These are phyloP conservation scores for Polydrusus tereticollis DNA, from an alignment of 2,888 invertebrate species.

Conservation along the genomic window DNA sequence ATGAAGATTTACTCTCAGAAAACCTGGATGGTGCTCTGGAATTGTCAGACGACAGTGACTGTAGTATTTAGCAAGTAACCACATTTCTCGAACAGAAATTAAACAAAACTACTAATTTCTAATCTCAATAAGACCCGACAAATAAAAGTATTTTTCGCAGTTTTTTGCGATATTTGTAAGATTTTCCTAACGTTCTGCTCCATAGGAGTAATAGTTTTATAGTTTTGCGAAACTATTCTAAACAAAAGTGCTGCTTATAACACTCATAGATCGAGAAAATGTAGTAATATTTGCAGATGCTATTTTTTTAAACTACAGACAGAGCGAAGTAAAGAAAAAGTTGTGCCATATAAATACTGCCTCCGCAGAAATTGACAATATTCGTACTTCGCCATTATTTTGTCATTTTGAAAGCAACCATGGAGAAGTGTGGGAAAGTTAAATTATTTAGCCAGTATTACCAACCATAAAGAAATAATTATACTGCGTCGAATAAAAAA, in stretches of 20 bases:
- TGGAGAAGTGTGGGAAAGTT: too few species aligned
- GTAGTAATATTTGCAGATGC: neutral
- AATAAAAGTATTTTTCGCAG: conserved; percentile 38
- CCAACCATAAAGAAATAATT: too few species aligned
- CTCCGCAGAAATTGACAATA: conserved; percentile 7
- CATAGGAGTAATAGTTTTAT: conserved; percentile 24
- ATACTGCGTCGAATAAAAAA: too few species aligned
- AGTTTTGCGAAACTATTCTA: conserved; percentile 30
- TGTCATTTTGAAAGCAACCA: too few species aligned
- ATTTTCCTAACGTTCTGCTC: conserved; percentile 16
- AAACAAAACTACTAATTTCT: conserved; percentile 25
- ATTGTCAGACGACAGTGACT: conserved; percentile 72
- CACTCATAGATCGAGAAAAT: neutral
- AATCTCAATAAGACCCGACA: conserved; percentile 26
- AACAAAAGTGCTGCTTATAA: conserved; percentile 43
- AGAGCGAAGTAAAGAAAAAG: neutral
- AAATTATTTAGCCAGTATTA: too few species aligned
- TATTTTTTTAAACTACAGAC: neutral
- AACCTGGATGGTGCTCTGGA: conserved; percentile 72
- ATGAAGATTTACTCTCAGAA: conserved; percentile 75
- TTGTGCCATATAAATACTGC: conserved; percentile 14
- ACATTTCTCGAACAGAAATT: neutral
- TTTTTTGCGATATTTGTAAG: conserved; percentile 25
- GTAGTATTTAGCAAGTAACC: conserved; percentile 70
- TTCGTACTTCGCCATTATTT: too few species aligned